Conservation (phyloP, 2,113 vertebrate genomes). For the Ictalurus punctatus region DNA sequence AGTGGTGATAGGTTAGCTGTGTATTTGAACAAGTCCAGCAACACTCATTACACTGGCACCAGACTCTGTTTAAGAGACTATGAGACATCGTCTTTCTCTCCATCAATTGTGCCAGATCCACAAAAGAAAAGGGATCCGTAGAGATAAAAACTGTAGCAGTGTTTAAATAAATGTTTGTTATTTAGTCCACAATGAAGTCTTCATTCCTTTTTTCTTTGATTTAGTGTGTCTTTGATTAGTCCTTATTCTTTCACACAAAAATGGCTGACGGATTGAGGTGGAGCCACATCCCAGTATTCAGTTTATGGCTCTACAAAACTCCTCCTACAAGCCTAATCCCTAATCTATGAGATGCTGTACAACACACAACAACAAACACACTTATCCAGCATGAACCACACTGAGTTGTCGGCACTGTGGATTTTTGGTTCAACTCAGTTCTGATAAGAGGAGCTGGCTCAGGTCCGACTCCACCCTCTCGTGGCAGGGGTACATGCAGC, state of each 20-base stretch:
- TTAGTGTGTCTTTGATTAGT: background rate
- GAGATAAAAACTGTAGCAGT: slow-evolving; percentile 60
- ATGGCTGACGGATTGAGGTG: background rate
- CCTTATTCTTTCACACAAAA: background rate
- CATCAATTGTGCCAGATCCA: slow-evolving; percentile 31
- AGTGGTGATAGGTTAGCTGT: slow-evolving; percentile 29
- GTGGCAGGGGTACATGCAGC: background rate
- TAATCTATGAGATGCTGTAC: too few relatives aligned
- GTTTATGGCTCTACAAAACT: background rate
- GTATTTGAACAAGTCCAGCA: slow-evolving; percentile 18
- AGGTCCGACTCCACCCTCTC: too few relatives aligned
- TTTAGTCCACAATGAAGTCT: slow-evolving; percentile 43
- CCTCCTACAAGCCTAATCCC: too few relatives aligned
- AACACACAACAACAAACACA: too few relatives aligned
- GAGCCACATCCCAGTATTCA: background rate
- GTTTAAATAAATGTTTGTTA: slow-evolving; percentile 73
- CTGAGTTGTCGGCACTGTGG: too few relatives aligned
- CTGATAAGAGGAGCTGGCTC: too few relatives aligned
- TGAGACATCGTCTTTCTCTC: background rate
- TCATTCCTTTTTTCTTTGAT: background rate
- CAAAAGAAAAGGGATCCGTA: slow-evolving; percentile 56
- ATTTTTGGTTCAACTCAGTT: too few relatives aligned
- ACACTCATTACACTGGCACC: slow-evolving; percentile 27
- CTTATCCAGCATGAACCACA: too few relatives aligned
- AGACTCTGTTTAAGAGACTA: background rate